Conservation (phyloP, 2,888 invertebrate species). For the Cerastoderma edule region DNA sequence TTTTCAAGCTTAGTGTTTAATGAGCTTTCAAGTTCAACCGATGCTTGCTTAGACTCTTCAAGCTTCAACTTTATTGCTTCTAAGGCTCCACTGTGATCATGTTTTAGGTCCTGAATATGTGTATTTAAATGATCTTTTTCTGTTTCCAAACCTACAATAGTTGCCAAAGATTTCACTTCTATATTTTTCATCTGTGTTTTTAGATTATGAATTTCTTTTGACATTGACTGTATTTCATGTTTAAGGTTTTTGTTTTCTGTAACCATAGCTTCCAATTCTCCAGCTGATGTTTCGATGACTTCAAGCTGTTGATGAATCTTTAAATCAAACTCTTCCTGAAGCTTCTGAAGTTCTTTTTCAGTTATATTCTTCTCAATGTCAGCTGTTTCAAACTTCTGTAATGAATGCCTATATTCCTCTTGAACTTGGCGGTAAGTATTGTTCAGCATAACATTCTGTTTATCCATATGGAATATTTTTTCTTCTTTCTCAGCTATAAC, state of each 20-base stretch:
- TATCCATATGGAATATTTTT: slow-evolving; percentile 43
- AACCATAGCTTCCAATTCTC: not conserved
- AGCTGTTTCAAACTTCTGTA: not conserved
- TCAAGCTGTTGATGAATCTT: slow-evolving; percentile 12
- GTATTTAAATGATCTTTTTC: slow-evolving; percentile 53
- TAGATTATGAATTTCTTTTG: slow-evolving; percentile 35
- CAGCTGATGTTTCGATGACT: not conserved
- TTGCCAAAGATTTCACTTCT: slow-evolving; percentile 54
- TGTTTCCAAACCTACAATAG: slow-evolving; percentile 45
- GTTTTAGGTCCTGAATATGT: slow-evolving; percentile 37
- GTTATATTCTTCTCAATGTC: not conserved
- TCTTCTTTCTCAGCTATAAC: slow-evolving; percentile 30
- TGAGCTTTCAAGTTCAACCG: not conserved
- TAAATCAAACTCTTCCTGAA: slow-evolving; percentile 8
- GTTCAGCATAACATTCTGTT: slow-evolving; percentile 48
- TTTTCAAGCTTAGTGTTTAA: slow-evolving; percentile 18
- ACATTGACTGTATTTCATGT: slow-evolving; percentile 24
- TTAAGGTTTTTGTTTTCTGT: slow-evolving; percentile 3
- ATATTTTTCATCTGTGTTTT: slow-evolving; percentile 51
- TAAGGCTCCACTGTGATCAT: not conserved
- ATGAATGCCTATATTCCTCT: slow-evolving; percentile 14
- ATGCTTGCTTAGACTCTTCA: not conserved
- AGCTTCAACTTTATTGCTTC: not conserved
- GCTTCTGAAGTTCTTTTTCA: not conserved
- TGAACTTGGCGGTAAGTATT: slow-evolving; percentile 40